Conservation (phyloP, 2,113 vertebrate species). For the Petaurus breviceps region DNA sequence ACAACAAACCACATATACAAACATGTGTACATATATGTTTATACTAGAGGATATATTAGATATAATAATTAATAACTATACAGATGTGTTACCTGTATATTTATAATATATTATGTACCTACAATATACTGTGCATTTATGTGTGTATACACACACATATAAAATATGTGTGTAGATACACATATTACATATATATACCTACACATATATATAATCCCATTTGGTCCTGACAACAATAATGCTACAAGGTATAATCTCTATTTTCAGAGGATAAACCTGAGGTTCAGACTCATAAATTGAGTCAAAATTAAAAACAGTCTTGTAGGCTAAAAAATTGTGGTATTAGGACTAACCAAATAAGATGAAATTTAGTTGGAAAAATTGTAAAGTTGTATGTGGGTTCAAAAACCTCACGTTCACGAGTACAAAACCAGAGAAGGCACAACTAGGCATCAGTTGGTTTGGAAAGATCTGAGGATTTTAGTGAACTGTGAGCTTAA, state of each 20-base stretch:
- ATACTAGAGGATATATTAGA: neutral
- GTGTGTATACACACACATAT: too few species aligned
- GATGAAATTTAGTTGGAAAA: neutral
- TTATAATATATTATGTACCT: neutral
- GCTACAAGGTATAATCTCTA: neutral
- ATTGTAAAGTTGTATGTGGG: neutral
- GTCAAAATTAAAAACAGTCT: neutral
- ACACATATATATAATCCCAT: neutral
- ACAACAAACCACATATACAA: neutral
- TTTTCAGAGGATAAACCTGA: neutral
- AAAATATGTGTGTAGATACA: too few species aligned
- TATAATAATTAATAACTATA: neutral
- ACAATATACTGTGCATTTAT: neutral
- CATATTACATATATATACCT: too few species aligned
- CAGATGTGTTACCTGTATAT: neutral
- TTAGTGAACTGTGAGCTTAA: neutral
- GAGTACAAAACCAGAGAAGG: neutral
- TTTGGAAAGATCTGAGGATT: neutral
- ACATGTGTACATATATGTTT: neutral
- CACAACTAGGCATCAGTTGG: neutral
- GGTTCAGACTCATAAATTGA: neutral
- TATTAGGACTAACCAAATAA: neutral
- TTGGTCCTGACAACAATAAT: neutral
- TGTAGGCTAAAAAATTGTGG: neutral
- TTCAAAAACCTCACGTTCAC: neutral